phyloP scores from a whole-genome alignment of 2,888 invertebrate genomes.

The Athalia cordata region DNA sequence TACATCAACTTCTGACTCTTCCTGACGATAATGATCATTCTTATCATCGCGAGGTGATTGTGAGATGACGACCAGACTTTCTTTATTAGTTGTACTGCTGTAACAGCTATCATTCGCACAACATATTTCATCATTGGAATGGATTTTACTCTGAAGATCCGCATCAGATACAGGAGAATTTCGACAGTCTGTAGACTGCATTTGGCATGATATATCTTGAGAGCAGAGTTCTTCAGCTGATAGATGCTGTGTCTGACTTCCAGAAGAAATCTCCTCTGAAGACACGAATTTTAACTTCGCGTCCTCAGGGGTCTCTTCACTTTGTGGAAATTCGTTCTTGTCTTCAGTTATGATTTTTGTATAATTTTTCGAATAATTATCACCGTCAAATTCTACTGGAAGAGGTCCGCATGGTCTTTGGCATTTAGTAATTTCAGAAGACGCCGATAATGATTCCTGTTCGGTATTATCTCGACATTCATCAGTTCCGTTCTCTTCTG shows the following conservation, averaged over 20 bases:
- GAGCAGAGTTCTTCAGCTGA: too few relatives aligned
- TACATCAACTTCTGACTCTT: slow-evolving; percentile 4
- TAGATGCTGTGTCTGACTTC: too few relatives aligned
- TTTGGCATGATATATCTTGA: too few relatives aligned
- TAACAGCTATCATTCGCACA: not conserved
- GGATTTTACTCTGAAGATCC: not conserved
- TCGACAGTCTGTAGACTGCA: too few relatives aligned
- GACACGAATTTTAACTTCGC: not conserved
- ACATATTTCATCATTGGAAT: not conserved
- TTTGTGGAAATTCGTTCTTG: not conserved
- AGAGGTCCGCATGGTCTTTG: slow-evolving; percentile 7
- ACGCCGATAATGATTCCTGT: too few relatives aligned
- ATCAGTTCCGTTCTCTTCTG: not conserved
- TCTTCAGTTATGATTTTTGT: not conserved
- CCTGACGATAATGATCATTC: not conserved
- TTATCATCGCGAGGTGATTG: not conserved
- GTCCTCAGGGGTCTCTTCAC: not conserved
- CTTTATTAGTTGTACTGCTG: not conserved
- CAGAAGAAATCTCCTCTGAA: not conserved
- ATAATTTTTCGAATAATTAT: not conserved
- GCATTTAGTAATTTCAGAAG: not conserved
- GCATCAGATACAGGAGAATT: too few relatives aligned
- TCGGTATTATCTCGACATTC: slow-evolving; percentile 2
- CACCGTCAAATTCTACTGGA: not conserved
- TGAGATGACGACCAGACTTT: not conserved